These are phyloP conservation scores for Apantesis nais DNA, from an alignment of 2,888 invertebrate species.

Conservation along the genomic window DNA sequence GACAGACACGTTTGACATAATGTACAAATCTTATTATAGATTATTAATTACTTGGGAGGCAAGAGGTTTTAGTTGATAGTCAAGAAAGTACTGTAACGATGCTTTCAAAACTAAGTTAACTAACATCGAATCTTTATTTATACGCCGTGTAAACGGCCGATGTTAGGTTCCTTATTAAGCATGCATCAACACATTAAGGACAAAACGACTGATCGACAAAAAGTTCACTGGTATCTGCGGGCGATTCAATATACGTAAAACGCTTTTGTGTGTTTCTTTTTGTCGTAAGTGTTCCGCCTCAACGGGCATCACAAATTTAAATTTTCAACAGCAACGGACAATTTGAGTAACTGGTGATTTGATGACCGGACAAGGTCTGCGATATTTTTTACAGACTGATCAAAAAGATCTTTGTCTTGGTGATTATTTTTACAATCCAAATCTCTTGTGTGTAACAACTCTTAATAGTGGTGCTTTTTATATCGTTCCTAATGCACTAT, in stretches of 20 bases:
- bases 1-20: constrained; percentile 62
- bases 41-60: constrained; percentile 20
- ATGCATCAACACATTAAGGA: background rate
- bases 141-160: background rate
- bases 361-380: background rate
- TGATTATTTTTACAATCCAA: background rate
- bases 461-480: constrained; percentile 7
- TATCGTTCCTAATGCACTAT: background rate
- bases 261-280: background rate
- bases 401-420: background rate
- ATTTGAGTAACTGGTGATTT: background rate
- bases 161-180: background rate
- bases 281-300: background rate
- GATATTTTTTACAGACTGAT: background rate
- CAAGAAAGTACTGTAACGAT: background rate
- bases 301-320: background rate
- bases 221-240: background rate
- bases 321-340: background rate
- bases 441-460: background rate
- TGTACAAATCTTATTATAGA: constrained; percentile 15
- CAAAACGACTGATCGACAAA: background rate
- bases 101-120: background rate
- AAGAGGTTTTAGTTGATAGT: constrained; percentile 21
- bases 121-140: background rate
- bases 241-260: background rate